Evolutionary conservation across 1,140 invertebrate species (phyloP).

Genomic region (Odontomachus brunneus): DNA sequence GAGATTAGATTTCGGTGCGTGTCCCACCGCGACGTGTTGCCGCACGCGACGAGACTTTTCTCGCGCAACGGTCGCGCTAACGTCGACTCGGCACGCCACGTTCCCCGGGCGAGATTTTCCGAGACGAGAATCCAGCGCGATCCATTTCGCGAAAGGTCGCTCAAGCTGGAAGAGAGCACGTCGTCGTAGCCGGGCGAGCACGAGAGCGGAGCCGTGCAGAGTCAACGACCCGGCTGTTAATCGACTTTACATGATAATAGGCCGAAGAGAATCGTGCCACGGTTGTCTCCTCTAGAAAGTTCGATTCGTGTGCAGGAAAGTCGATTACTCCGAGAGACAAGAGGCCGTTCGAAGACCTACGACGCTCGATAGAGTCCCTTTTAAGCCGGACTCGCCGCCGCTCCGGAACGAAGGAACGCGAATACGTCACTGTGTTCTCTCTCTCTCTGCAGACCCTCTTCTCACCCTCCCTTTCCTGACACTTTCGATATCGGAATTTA

Average conservation of each 20-base stretch:
- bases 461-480: slow-evolving; percentile 1
- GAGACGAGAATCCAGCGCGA: slow-evolving; percentile 27
- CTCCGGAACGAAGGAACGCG: slow-evolving; percentile 41
- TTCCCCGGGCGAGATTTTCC: slow-evolving; percentile 27
- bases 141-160: slow-evolving; percentile 15
- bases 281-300: slow-evolving; percentile 62
- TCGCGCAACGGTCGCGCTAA: neutral
- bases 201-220: slow-evolving; percentile 39
- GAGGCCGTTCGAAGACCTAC: slow-evolving; percentile 63
- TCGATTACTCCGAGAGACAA: slow-evolving; percentile 63
- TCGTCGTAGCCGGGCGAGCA: neutral
- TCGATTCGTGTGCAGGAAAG: slow-evolving; percentile 68
- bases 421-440: slow-evolving; percentile 11
- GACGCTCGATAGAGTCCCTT: slow-evolving; percentile 59
- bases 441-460: neutral
- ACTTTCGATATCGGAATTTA: slow-evolving; percentile 6
- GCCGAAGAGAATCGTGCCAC: slow-evolving; percentile 64
- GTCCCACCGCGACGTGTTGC: neutral
- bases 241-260: slow-evolving; percentile 60
- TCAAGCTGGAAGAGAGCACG: neutral
- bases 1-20: neutral
- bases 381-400: slow-evolving; percentile 56
- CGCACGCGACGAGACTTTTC: slow-evolving; percentile 3
- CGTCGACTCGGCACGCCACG: neutral
- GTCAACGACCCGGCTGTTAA: slow-evolving; percentile 61